phyloP scores from a whole-genome alignment of 2,797 vertebrate genomes.

The Syngnathus rostellatus region DNA sequence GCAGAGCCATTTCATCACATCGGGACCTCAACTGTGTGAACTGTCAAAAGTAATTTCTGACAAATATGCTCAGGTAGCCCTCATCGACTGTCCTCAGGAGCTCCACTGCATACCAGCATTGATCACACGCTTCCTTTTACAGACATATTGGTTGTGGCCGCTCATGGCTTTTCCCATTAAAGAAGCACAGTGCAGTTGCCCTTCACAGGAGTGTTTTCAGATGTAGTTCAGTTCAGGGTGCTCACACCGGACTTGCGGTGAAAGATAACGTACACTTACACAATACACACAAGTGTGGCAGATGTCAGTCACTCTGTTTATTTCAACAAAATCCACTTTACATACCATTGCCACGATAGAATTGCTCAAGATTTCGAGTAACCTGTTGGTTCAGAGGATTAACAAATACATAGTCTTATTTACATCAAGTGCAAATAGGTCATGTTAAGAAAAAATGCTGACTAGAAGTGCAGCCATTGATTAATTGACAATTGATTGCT shows the following conservation, averaged over 20 bases:
- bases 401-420: no score
- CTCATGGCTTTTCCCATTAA: conserved; percentile 36
- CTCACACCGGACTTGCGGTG: conserved; percentile 37
- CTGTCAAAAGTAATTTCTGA: conserved; percentile 21
- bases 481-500: no score
- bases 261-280: conserved; percentile 38
- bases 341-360: background rate
- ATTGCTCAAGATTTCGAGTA: no score
- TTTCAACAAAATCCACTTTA: conserved; percentile 18
- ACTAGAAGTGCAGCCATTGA: no score
- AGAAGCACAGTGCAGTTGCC: conserved; percentile 51
- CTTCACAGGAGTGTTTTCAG: conserved; percentile 61
- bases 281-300: conserved; percentile 24
- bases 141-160: conserved; percentile 48
- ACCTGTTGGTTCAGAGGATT: no score
- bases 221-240: conserved; percentile 44
- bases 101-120: conserved; percentile 36
- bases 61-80: conserved; percentile 20
- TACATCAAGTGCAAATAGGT: no score
- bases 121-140: conserved; percentile 52
- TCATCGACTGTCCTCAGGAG: conserved; percentile 39
- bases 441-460: no score
- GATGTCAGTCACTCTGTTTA: conserved; percentile 16
- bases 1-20: conserved; percentile 32
- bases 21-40: conserved; percentile 18